Percentiles rank a stretch among this genome's conserved stretches.
Conservation (phyloP, 2,888 invertebrate genomes). For the Tethea ocularis region DNA sequence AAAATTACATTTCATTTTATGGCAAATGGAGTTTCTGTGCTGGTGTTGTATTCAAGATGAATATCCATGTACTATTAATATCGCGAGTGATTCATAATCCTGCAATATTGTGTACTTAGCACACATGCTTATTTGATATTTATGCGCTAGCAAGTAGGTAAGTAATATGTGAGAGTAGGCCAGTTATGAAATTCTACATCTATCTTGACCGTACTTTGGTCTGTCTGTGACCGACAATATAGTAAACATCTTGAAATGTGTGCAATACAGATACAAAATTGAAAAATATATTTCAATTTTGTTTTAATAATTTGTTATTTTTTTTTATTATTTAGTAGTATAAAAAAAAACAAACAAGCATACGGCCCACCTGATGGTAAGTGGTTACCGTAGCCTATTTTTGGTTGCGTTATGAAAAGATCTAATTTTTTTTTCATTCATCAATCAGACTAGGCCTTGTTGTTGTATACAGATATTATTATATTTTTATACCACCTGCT, state of each 20-base stretch:
- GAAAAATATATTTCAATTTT: slow-evolving; percentile 13
- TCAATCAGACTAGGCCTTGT: too few species aligned
- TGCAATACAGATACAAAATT: slow-evolving; percentile 14
- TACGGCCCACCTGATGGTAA: too few species aligned
- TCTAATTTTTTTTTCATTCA: too few species aligned
- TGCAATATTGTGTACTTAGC: neutral
- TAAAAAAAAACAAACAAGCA: too few species aligned
- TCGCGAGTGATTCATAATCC: neutral
- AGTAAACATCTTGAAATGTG: neutral
- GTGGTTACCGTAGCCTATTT: too few species aligned
- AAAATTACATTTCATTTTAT: neutral
- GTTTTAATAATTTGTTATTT: too few species aligned
- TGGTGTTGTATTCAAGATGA: neutral
- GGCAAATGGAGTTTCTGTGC: too few species aligned
- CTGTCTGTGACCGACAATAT: neutral
- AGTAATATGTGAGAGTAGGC: slow-evolving; percentile 1
- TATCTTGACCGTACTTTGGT: neutral
- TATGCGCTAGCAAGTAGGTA: neutral
- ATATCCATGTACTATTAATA: neutral
- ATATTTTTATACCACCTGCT: too few species aligned
- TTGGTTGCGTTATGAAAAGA: too few species aligned
- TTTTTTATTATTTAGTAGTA: too few species aligned
- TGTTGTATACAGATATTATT: too few species aligned
- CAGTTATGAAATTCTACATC: neutral
- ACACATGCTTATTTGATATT: neutral